Evolutionary conservation across 2,888 invertebrate species (phyloP).

Genomic region (Melanchra persicariae): DNA sequence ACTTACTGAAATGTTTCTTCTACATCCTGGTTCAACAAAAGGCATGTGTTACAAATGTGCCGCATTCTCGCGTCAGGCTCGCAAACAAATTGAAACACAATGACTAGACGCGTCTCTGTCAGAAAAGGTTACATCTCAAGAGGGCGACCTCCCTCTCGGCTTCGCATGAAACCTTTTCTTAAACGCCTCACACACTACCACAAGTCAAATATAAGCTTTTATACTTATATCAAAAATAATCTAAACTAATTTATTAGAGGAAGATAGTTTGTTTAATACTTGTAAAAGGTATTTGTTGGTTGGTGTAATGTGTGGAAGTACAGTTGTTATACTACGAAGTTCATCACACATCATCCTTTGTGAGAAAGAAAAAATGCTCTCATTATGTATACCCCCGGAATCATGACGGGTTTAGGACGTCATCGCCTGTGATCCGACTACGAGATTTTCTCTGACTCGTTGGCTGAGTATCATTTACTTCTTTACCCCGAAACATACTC

Average conservation of each 20-base stretch:
- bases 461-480: no score
- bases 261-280: no score
- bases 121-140: constrained; percentile 9
- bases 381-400: no score
- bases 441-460: no score
- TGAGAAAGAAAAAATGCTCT: no score
- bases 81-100: constrained; percentile 32
- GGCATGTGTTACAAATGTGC: neutral
- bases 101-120: constrained; percentile 24
- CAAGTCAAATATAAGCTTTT: neutral
- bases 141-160: neutral
- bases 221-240: neutral
- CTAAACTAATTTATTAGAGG: neutral
- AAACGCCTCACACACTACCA: neutral
- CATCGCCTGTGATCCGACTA: no score
- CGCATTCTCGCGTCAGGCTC: constrained; percentile 14
- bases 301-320: no score
- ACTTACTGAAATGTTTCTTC: neutral
- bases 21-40: constrained; percentile 2
- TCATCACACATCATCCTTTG: no score
- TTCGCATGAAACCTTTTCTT: constrained; percentile 1
- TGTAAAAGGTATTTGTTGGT: no score
- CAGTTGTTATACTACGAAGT: no score
- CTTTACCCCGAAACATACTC: no score
- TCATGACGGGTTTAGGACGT: no score